Conservation (phyloP, 2,888 invertebrate genomes). For the Plebejus anna region DNA sequence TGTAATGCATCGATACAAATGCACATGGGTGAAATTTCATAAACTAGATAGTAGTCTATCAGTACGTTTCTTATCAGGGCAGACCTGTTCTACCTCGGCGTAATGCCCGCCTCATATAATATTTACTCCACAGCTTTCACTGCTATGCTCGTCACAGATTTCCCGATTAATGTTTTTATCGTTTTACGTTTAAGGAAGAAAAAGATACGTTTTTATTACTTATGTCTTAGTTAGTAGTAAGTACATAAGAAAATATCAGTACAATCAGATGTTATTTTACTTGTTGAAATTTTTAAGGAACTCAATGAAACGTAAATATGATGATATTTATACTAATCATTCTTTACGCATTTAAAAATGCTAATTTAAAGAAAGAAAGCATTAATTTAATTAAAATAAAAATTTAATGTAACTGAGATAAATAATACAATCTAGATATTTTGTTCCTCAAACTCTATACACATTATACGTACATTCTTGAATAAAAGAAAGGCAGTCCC, state of each 20-base stretch:
- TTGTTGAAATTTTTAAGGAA: too few species aligned
- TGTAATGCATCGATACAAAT: not conserved
- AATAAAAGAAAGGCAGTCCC: too few species aligned
- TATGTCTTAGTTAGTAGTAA: too few species aligned
- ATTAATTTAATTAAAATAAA: too few species aligned
- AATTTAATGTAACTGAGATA: too few species aligned
- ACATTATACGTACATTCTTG: too few species aligned
- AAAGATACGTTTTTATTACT: not conserved
- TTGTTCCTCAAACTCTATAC: too few species aligned
- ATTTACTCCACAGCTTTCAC: constrained; percentile 49
- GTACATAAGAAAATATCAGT: too few species aligned
- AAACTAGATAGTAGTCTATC: constrained; percentile 25
- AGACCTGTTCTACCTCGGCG: constrained; percentile 45
- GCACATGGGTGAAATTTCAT: constrained; percentile 29
- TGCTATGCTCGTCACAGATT: constrained; percentile 48
- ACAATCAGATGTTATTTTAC: too few species aligned
- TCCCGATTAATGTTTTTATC: constrained; percentile 37
- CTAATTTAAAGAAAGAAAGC: too few species aligned
- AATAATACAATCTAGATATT: too few species aligned
- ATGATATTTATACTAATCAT: too few species aligned
- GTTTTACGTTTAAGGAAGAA: not conserved
- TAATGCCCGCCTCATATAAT: constrained; percentile 41
- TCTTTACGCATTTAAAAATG: not conserved
- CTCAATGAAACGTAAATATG: not conserved
- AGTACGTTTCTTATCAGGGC: constrained; percentile 48